Evolutionary conservation across 92 coral and sea anemone genomes (phyloP).

Genomic region (Umimayanthus chanpuru): DNA sequence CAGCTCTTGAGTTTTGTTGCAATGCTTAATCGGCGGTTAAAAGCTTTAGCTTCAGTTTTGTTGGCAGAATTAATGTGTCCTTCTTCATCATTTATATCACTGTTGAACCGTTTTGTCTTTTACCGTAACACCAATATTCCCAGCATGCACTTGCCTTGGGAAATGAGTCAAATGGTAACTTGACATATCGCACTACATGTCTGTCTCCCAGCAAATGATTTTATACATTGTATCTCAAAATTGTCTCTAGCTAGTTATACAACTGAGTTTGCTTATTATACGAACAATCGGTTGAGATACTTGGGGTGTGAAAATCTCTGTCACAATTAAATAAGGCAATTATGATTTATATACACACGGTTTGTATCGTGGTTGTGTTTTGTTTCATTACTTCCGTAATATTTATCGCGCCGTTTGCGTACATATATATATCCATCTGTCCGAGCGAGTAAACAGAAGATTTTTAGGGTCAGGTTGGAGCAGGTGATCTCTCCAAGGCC

Average conservation of each 20-base stretch:
- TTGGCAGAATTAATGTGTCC: no score
- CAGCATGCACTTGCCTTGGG: background rate
- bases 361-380: background rate
- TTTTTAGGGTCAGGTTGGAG: background rate
- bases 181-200: background rate
- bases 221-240: background rate
- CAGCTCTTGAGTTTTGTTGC: no score
- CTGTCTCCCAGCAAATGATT: background rate
- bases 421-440: background rate
- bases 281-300: background rate
- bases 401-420: background rate
- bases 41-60: no score
- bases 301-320: background rate
- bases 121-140: background rate
- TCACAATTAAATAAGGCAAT: conserved; percentile 13
- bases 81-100: no score
- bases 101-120: background rate
- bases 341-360: background rate
- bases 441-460: background rate
- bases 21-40: no score
- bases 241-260: background rate
- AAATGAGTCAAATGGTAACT: background rate
- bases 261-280: background rate
- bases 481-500: background rate
- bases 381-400: background rate